Evolutionary conservation across 2,888 invertebrate genomes (phyloP).

Genomic region (Drosophila multiciliata): DNA sequence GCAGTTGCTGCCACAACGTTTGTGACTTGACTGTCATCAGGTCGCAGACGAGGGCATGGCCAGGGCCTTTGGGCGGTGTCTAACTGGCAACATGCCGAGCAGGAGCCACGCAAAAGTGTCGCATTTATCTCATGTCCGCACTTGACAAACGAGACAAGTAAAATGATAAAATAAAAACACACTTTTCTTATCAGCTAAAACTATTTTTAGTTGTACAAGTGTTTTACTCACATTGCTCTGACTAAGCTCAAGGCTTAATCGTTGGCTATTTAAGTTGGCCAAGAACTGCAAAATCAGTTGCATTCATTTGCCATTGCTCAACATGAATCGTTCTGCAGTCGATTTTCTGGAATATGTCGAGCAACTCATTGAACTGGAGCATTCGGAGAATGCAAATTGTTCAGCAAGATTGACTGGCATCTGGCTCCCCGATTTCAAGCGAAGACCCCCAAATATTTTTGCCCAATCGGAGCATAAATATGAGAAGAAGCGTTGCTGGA

Average conservation of each 20-base stretch:
- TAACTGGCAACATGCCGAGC: conserved; percentile 55
- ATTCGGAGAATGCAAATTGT: neutral
- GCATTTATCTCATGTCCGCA: conserved; percentile 38
- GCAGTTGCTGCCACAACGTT: neutral
- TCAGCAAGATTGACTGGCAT: conserved; percentile 22
- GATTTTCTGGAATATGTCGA: conserved; percentile 61
- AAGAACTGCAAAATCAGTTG: neutral
- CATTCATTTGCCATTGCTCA: conserved; percentile 35
- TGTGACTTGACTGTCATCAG: conserved; percentile 43
- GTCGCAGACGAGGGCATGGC: conserved; percentile 43
- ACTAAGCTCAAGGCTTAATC: neutral
- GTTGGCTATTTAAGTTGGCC: conserved; percentile 32
- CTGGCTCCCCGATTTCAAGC: conserved; percentile 40
- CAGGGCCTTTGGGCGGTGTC: conserved; percentile 22
- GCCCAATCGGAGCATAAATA: neutral
- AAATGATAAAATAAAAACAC: conserved; percentile 22
- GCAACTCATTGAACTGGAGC: conserved; percentile 43
- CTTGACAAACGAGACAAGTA: conserved; percentile 42
- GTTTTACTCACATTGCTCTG: conserved; percentile 27
- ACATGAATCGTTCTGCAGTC: conserved; percentile 62
- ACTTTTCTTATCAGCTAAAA: neutral
- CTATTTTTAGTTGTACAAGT: conserved; percentile 34
- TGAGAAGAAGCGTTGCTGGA: conserved; percentile 2
- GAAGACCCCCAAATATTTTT: neutral
- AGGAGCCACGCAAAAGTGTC: conserved; percentile 35